Base-by-base conservation (phyloP, 2,888 invertebrate species). In the Leucophora obtusa region DNA sequence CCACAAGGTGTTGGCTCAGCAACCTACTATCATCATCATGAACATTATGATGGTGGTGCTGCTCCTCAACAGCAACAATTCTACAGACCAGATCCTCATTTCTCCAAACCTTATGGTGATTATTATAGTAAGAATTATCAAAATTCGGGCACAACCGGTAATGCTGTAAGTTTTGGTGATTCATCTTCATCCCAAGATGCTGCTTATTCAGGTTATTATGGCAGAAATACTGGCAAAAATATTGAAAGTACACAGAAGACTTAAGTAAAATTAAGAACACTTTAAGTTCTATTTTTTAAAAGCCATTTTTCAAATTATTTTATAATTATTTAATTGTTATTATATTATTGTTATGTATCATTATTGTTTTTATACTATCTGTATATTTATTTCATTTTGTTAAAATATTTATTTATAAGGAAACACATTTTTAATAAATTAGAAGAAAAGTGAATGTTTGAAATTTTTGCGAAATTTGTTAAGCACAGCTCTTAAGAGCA, bases 191-290 rank as follows among this genome's bases (percentile, higher is more conserved):
- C 70, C 11, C 93, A 93, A 47, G 93, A 95, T 85, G 90, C 95
- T 18, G 95, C 95, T 0, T 96, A 95, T 89, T 94, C 93, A 82
- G 95, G 94, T 11, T 95, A 95, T 92, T 88, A 94, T 83, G 94
- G 93, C 85, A 92, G 94, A 82, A 91, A 87, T 85, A 92, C 92
- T 68, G 92, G 92, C 78, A 89, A 90, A 85, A 88, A 89, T 82
- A 87, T 89, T 66, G 85, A 84, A 47, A 88, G 88, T 79, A 80
- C 79, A 51, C 86, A 87, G 35, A 85, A 84, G 69, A 84, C 78
- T 79, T 84, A 83, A 62, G 50, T 4, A 24, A 2, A 53, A 56
- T 54, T 53, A 18, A 4, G 11, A 86, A 59, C 84, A 33, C 6
- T 28, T 6, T 1, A 28, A 6, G 1, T 28, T 28, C 6, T 53